Percentiles rank a stretch among this genome's conserved stretches.
phyloP scores from a whole-genome alignment of 2,113 vertebrate genomes.

The Coptodon rendalli region DNA sequence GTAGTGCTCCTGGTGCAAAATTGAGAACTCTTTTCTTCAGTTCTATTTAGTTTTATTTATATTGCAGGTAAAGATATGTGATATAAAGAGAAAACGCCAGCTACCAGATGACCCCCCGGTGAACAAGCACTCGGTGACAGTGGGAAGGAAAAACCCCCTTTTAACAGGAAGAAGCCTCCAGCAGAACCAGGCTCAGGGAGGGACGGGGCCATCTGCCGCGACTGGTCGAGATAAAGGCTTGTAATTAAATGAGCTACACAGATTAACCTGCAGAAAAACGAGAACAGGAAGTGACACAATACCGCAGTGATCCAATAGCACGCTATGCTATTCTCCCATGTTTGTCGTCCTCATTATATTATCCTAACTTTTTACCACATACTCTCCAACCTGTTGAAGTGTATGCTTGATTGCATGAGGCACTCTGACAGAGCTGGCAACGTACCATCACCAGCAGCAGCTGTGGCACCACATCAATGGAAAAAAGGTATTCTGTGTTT shows the following conservation, averaged over 20 bases:
- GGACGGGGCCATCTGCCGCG: not conserved
- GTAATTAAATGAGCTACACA: not conserved
- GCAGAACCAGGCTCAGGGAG: not conserved
- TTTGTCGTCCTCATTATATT: not conserved
- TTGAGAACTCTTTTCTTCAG: not conserved
- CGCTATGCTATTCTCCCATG: not conserved
- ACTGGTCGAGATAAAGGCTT: not conserved
- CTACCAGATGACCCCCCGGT: not conserved
- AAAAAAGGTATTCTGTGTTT: not conserved
- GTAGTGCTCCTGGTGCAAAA: not conserved
- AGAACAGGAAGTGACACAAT: not conserved
- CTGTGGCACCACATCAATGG: not conserved
- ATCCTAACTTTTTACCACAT: not conserved
- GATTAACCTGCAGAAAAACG: not conserved
- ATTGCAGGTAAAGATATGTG: not conserved
- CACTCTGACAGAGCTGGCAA: not conserved
- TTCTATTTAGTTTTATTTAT: not conserved
- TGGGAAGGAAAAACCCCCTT: not conserved
- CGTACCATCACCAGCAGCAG: not conserved
- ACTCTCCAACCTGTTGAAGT: not conserved
- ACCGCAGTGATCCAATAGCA: not conserved
- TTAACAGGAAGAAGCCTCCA: not conserved
- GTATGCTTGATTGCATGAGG: not conserved
- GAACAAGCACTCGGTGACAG: not conserved
- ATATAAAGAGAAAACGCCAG: not conserved